phyloP scores from a whole-genome alignment of 2,797 vertebrate genomes.

The Rhynchonycteris naso region DNA sequence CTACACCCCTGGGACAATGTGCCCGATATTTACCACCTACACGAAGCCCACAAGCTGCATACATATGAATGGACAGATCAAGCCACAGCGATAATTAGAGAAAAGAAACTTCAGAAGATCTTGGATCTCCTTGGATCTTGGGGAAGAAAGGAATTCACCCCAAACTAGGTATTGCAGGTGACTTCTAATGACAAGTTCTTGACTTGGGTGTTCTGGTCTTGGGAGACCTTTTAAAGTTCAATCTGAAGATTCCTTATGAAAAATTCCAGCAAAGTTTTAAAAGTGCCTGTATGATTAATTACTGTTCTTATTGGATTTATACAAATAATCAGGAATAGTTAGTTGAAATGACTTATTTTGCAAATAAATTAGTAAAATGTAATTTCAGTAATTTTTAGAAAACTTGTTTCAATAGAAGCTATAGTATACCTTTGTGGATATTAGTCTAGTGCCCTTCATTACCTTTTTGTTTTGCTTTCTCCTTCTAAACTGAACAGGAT shows the following conservation, averaged over 20 bases:
- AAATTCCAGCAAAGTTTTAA: neutral
- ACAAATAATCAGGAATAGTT: neutral
- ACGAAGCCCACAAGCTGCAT: neutral
- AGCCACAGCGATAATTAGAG: neutral
- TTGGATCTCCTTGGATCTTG: neutral
- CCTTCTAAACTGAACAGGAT: neutral
- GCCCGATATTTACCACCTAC: neutral
- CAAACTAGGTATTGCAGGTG: neutral
- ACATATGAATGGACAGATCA: neutral
- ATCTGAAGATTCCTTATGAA: neutral
- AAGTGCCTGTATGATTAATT: neutral
- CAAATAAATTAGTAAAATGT: neutral
- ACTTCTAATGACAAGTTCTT: neutral
- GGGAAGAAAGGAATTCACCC: neutral
- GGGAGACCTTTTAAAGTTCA: neutral
- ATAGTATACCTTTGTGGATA: neutral
- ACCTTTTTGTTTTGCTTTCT: neutral
- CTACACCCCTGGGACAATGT: neutral
- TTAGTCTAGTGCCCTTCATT: neutral
- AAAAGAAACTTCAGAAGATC: neutral
- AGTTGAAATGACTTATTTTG: neutral
- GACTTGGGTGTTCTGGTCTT: neutral
- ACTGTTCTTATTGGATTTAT: neutral
- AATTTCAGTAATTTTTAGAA: neutral
- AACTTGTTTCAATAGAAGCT: neutral